These are phyloP conservation scores for Zaprionus lachaisei DNA, from an alignment of 1,140 invertebrate species.

Conservation along the genomic window DNA sequence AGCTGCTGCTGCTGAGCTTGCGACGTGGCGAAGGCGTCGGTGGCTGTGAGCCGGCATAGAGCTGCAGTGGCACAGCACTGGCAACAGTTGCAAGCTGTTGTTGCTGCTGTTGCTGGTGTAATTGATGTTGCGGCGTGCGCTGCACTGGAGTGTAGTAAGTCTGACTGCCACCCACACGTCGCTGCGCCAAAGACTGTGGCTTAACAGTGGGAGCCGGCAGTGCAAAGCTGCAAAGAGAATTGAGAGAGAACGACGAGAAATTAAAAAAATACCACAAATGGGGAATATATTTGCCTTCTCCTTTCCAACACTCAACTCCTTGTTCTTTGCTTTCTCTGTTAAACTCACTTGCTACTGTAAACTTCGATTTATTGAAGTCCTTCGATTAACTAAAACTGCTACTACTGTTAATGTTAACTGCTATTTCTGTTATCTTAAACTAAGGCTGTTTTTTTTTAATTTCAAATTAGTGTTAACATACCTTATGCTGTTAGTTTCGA, in stretches of 20 bases:
- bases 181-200: conserved; percentile 54
- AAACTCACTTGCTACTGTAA: too few relatives aligned
- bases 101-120: conserved; percentile 58
- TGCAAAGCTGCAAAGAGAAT: conserved; percentile 10
- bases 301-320: background rate
- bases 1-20: conserved; percentile 88
- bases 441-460: too few relatives aligned
- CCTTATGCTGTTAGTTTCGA: too few relatives aligned
- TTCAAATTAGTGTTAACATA: too few relatives aligned
- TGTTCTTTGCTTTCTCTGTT: too few relatives aligned
- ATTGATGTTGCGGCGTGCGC: conserved; percentile 67
- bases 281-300: background rate
- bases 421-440: too few relatives aligned
- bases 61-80: conserved; percentile 80
- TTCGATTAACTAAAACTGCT: too few relatives aligned
- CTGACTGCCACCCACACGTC: conserved; percentile 66
- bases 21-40: conserved; percentile 90
- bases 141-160: conserved; percentile 70
- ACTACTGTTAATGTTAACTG: too few relatives aligned
- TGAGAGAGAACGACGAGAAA: too few relatives aligned
- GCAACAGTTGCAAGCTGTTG: conserved; percentile 34
- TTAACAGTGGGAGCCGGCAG: conserved; percentile 21
- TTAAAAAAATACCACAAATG: background rate
- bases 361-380: too few relatives aligned
- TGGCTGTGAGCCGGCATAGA: conserved; percentile 84